Percentiles rank a stretch among this genome's conserved stretches.
Evolutionary conservation across 2,113 vertebrate species (phyloP).

Genomic region (Cyanocitta stelleri): DNA sequence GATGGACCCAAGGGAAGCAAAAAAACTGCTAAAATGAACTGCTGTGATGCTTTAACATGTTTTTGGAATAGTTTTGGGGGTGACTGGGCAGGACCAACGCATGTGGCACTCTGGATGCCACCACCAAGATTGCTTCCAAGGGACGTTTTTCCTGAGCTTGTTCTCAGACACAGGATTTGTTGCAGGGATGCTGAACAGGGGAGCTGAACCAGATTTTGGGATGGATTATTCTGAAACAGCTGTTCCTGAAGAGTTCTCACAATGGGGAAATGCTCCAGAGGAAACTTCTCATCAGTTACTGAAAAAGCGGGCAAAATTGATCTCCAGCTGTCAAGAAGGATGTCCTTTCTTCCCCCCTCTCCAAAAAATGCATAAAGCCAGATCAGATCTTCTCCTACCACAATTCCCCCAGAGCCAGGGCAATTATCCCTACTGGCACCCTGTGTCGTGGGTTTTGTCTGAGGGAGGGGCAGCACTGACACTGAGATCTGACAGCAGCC

Average conservation of each 20-base stretch:
- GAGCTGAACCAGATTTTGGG: not conserved
- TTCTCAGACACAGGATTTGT: not conserved
- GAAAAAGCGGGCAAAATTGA: not conserved
- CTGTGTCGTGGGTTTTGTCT: accelerated
- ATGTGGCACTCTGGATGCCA: not conserved
- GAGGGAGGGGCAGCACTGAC: not conserved
- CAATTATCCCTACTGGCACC: no score
- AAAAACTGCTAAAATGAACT: not conserved
- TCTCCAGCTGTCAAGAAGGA: not conserved
- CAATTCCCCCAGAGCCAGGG: not conserved
- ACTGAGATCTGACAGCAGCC: not conserved
- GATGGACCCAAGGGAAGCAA: not conserved
- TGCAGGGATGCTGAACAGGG: not conserved
- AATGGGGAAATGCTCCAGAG: not conserved
- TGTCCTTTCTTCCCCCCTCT: not conserved
- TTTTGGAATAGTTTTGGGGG: not conserved
- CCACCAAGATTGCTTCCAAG: not conserved
- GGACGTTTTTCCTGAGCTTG: not conserved
- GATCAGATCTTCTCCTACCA: not conserved
- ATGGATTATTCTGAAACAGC: not conserved
- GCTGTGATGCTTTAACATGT: not conserved
- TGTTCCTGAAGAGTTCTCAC: not conserved
- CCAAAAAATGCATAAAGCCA: not conserved
- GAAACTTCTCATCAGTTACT: not conserved
- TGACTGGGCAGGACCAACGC: not conserved